Evolutionary conservation across 2,113 vertebrate species (phyloP).

Genomic region (Aix galericulata): DNA sequence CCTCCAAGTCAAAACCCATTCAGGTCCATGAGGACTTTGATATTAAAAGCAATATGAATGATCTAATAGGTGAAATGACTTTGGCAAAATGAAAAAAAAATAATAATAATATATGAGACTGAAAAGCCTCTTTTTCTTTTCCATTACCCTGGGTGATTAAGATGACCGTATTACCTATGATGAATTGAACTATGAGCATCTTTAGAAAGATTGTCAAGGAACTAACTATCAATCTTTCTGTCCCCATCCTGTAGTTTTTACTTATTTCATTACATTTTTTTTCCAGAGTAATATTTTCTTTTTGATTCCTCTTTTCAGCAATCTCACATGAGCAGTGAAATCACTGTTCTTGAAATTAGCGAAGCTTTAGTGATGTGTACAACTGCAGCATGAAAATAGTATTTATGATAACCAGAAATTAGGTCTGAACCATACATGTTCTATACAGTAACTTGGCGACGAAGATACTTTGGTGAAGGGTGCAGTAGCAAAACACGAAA

Average conservation of each 20-base stretch:
- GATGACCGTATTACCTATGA: not conserved
- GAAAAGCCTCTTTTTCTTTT: not conserved
- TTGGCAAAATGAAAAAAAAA: not conserved
- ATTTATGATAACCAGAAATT: not conserved
- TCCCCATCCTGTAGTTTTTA: not conserved
- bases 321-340: not conserved
- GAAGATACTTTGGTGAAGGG: not conserved
- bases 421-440: not conserved
- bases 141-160: conserved; percentile 11
- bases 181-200: not conserved
- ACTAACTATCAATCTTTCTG: not conserved
- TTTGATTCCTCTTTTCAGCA: not conserved
- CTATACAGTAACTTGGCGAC: not conserved
- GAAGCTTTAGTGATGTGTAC: not conserved
- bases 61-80: not conserved
- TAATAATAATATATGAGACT: not conserved
- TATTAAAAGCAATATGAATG: conserved; percentile 8
- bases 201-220: not conserved
- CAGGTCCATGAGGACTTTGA: not conserved
- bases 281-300: not conserved
- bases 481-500: not conserved
- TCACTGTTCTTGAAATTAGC: not conserved
- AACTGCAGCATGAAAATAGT: not conserved
- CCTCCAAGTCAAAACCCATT: not conserved
- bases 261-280: not conserved